Conservation (phyloP, 2,113 vertebrate species). For the Plotosus lineatus region DNA sequence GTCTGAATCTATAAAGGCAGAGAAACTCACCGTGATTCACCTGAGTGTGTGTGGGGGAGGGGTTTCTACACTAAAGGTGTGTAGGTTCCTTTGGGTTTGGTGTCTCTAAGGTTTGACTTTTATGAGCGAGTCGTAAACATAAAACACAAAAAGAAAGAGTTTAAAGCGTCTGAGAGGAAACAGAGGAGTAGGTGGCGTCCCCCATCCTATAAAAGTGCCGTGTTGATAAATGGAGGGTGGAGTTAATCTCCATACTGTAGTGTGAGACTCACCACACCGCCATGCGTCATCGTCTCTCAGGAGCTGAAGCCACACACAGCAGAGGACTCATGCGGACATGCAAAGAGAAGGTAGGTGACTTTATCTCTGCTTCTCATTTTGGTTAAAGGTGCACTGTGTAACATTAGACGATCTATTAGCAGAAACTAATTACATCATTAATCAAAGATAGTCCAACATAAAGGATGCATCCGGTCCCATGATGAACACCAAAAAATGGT, state of each 20-base stretch:
- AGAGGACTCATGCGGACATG: slow-evolving; percentile 98
- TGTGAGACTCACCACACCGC: slow-evolving; percentile 84
- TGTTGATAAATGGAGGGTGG: background rate
- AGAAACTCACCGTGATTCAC: background rate
- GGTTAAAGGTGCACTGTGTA: too few species aligned
- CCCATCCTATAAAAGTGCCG: background rate
- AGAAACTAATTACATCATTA: too few species aligned
- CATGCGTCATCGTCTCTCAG: slow-evolving; percentile 82
- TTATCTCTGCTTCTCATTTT: too few species aligned
- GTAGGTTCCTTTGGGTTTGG: background rate
- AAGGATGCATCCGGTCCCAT: too few species aligned
- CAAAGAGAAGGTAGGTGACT: slow-evolving; percentile 77
- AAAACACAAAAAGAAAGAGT: background rate
- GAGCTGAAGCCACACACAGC: slow-evolving; percentile 97
- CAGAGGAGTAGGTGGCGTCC: background rate
- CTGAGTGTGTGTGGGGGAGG: background rate
- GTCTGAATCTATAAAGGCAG: background rate
- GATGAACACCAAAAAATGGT: too few species aligned
- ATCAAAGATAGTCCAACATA: too few species aligned
- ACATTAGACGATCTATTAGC: too few species aligned
- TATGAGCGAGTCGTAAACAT: slow-evolving; percentile 9
- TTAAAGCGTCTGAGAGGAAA: background rate
- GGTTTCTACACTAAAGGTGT: too few species aligned
- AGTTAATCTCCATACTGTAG: background rate
- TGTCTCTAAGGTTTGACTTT: background rate